These are phyloP conservation scores for Lasioglossum leucozonium DNA, from an alignment of 2,888 invertebrate species.

Conservation along the genomic window DNA sequence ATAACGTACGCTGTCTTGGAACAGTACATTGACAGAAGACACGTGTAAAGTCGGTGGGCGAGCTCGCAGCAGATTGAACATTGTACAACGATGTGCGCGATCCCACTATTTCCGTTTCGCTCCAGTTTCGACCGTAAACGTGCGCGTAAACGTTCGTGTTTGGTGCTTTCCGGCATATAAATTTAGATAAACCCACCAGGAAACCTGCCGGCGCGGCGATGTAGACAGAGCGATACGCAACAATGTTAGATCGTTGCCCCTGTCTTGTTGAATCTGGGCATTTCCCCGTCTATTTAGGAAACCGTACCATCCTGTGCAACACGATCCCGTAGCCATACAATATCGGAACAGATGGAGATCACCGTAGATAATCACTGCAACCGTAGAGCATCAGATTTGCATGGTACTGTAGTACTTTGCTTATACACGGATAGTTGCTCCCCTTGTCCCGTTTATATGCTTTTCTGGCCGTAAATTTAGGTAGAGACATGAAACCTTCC, in stretches of 20 bases:
- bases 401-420: slow-evolving; percentile 1
- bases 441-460: slow-evolving; percentile 21
- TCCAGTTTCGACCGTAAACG: neutral
- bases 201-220: neutral
- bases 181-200: neutral
- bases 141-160: slow-evolving; percentile 3
- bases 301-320: neutral
- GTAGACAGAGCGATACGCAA: neutral
- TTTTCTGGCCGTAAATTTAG: slow-evolving; percentile 11
- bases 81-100: neutral
- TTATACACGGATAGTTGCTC: neutral
- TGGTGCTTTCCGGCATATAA: slow-evolving; percentile 13
- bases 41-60: too few relatives aligned
- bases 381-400: neutral
- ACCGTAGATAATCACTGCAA: neutral
- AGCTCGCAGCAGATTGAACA: neutral
- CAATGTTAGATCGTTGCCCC: neutral
- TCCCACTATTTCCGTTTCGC: neutral
- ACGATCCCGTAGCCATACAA: neutral
- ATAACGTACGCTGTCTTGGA: neutral
- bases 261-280: neutral
- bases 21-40: neutral
- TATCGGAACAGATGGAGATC: neutral
- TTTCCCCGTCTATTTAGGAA: slow-evolving; percentile 5
- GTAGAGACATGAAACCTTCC: slow-evolving; percentile 6